Conservation (phyloP, 2,888 invertebrate species). For the Meloe dianella region DNA sequence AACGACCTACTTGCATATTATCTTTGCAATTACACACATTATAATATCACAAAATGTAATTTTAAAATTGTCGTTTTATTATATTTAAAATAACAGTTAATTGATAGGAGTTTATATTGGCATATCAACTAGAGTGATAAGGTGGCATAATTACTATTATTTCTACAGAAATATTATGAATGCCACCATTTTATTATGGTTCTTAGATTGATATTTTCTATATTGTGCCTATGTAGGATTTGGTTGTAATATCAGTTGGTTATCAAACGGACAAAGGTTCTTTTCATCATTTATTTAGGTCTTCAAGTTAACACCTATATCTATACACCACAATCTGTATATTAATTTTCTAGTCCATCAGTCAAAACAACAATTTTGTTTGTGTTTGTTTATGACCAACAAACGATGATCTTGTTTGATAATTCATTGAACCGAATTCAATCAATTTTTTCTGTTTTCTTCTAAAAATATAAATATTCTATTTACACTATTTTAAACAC, state of each 20-base stretch:
- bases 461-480: slow-evolving; percentile 1
- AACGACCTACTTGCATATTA: slow-evolving; percentile 12
- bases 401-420: not conserved
- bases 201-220: too few relatives aligned
- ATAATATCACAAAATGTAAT: not conserved
- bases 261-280: not conserved
- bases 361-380: not conserved
- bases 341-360: slow-evolving; percentile 3
- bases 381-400: not conserved
- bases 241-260: too few relatives aligned
- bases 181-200: too few relatives aligned
- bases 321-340: not conserved
- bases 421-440: slow-evolving; percentile 3
- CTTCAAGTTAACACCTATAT: not conserved
- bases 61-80: not conserved
- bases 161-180: not conserved
- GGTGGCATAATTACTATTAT: not conserved
- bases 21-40: not conserved
- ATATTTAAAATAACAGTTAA: not conserved
- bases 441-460: not conserved
- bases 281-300: not conserved
- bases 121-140: not conserved
- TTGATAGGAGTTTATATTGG: not conserved
- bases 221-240: too few relatives aligned
- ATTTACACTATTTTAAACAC: not conserved